These are phyloP conservation scores for Sceloporus tristichus DNA, from an alignment of 2,113 vertebrate species.

Conservation along the genomic window DNA sequence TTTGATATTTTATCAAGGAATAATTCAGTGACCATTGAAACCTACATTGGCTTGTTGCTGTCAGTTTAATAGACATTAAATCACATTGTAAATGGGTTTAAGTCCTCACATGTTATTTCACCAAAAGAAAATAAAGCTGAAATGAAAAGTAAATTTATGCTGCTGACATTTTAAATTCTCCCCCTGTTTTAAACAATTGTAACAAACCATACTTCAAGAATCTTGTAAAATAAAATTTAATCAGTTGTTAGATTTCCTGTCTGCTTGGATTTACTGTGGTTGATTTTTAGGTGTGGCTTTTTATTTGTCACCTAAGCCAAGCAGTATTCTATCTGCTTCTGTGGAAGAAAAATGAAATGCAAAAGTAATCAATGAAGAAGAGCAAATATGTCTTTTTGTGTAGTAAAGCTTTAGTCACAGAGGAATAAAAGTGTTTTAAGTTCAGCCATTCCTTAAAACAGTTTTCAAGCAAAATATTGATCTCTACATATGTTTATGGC, in stretches of 20 bases:
- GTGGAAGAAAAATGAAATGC: background rate
- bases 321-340: background rate
- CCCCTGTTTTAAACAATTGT: background rate
- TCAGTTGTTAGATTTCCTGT: background rate
- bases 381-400: background rate
- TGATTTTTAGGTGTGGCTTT: slow-evolving; percentile 13
- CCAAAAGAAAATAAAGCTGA: background rate
- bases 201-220: accelerated
- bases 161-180: slow-evolving; percentile 27
- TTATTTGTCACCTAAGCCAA: slow-evolving; percentile 8
- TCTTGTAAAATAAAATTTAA: slow-evolving; percentile 6
- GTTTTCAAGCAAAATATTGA: slow-evolving; percentile 15
- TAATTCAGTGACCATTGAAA: background rate
- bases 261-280: background rate
- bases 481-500: background rate
- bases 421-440: background rate
- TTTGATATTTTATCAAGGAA: slow-evolving; percentile 15
- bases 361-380: slow-evolving; percentile 1
- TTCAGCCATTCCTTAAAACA: background rate
- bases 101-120: slow-evolving; percentile 1
- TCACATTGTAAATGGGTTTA: background rate
- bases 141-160: background rate
- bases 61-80: background rate
- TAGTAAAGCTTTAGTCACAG: background rate
- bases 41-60: background rate